Evolutionary conservation across 1,140 invertebrate species (phyloP).

Genomic region (Sitophilus oryzae): DNA sequence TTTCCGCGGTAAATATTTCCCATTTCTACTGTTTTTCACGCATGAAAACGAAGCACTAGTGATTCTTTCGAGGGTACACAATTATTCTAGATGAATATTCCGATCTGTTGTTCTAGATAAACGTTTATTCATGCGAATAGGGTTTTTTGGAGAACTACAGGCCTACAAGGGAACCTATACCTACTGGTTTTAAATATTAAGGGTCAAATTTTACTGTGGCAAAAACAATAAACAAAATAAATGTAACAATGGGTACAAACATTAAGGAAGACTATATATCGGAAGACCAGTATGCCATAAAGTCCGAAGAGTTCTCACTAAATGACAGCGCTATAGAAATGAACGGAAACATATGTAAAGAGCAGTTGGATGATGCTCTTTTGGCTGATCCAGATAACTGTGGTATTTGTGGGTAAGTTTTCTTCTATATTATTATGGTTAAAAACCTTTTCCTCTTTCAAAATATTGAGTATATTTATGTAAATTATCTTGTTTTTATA

Average conservation of each 20-base stretch:
- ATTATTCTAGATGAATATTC: too few relatives aligned
- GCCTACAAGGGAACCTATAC: slow-evolving; percentile 24
- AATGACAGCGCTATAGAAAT: slow-evolving; percentile 33
- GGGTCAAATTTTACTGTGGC: slow-evolving; percentile 7
- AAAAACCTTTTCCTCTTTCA: too few relatives aligned
- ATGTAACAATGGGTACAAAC: slow-evolving; percentile 34
- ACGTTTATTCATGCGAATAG: slow-evolving; percentile 34
- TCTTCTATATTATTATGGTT: too few relatives aligned
- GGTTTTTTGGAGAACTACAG: slow-evolving; percentile 29
- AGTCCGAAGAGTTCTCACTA: slow-evolving; percentile 36
- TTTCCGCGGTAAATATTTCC: not conserved
- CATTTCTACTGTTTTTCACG: slow-evolving; percentile 2
- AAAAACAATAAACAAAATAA: slow-evolving; percentile 14
- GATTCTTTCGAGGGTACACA: too few relatives aligned
- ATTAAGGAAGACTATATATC: slow-evolving; percentile 30
- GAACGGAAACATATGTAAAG: slow-evolving; percentile 37
- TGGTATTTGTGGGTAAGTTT: slow-evolving; percentile 42
- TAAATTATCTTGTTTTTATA: slow-evolving; percentile 40
- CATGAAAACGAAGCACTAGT: slow-evolving; percentile 1
- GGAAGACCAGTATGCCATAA: slow-evolving; percentile 29
- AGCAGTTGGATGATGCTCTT: slow-evolving; percentile 42
- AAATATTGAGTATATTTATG: not conserved
- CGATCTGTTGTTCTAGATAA: slow-evolving; percentile 29
- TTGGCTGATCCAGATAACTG: slow-evolving; percentile 42
- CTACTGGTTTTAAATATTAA: not conserved